A percentile compares a stretch with the other conserved stretches of the same genome.
These are phyloP conservation scores for Poliocrania exsul DNA, from an alignment of 2,797 vertebrate genomes.

Conservation along the genomic window DNA sequence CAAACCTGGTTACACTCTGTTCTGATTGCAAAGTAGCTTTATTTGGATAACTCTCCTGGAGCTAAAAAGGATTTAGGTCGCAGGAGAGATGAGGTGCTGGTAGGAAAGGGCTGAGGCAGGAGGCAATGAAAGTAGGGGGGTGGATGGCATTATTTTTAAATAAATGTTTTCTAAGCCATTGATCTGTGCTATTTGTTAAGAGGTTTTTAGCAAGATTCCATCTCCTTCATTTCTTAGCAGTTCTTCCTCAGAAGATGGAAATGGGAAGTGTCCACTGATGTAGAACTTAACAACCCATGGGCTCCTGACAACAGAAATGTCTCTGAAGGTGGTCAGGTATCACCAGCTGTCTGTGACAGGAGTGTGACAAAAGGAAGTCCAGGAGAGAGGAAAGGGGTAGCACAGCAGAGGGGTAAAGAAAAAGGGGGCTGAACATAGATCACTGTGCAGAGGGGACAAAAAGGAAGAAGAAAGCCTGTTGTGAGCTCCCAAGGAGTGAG, in stretches of 20 bases:
- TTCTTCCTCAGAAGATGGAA: neutral
- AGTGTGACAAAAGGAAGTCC: neutral
- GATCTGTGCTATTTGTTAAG: neutral
- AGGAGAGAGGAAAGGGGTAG: neutral
- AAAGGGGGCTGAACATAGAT: neutral
- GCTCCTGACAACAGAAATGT: neutral
- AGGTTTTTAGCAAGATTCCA: neutral
- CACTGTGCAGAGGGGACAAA: neutral
- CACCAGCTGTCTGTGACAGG: neutral
- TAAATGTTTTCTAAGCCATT: neutral
- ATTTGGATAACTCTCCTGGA: constrained; percentile 31
- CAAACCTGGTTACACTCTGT: neutral
- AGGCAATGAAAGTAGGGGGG: neutral
- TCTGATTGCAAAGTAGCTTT: constrained; percentile 43
- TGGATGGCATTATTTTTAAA: neutral
- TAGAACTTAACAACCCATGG: neutral
- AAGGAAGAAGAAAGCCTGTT: neutral
- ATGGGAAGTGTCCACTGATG: neutral
- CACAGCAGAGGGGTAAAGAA: neutral
- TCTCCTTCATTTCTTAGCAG: neutral
- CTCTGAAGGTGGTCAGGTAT: neutral
- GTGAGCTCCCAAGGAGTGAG: neutral
- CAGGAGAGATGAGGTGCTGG: neutral
- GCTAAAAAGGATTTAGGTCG: constrained; percentile 53
- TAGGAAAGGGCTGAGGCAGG: neutral